phyloP scores from a whole-genome alignment of 2,888 invertebrate genomes.

The Ophion costatus region DNA sequence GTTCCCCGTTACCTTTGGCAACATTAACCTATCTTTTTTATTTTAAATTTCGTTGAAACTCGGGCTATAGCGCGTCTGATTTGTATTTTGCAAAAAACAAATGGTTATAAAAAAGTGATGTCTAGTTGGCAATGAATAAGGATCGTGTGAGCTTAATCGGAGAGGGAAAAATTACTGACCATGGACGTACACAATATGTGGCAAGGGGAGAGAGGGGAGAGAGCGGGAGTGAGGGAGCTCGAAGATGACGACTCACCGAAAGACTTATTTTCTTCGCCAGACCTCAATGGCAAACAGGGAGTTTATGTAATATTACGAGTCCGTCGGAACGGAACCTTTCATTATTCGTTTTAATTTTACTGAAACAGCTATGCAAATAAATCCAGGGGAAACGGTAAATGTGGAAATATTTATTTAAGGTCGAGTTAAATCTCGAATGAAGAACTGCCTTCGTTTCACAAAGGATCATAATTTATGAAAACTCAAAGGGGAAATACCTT shows the following conservation, averaged over 20 bases:
- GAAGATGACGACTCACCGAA: slow-evolving; percentile 6
- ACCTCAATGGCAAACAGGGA: slow-evolving; percentile 39
- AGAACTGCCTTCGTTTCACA: background rate
- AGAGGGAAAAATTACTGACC: background rate
- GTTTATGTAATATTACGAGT: slow-evolving; percentile 61
- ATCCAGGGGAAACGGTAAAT: background rate
- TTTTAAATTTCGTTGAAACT: no score
- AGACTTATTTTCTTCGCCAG: slow-evolving; percentile 12
- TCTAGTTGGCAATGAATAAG: background rate
- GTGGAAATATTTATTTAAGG: background rate
- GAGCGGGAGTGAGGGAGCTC: background rate
- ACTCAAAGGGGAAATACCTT: no score
- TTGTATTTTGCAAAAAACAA: background rate
- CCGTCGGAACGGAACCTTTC: slow-evolving; percentile 35
- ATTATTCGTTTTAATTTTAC: slow-evolving; percentile 1
- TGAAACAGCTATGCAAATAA: background rate
- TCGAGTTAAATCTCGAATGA: background rate
- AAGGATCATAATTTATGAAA: background rate
- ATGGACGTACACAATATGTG: background rate
- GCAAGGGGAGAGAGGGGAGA: background rate
- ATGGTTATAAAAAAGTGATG: no score
- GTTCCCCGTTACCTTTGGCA: background rate
- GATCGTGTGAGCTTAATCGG: background rate
- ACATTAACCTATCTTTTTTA: no score
- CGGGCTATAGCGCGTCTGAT: no score